Conservation (phyloP, 2,797 vertebrate genomes). For the Schizothorax lantsangensis region DNA sequence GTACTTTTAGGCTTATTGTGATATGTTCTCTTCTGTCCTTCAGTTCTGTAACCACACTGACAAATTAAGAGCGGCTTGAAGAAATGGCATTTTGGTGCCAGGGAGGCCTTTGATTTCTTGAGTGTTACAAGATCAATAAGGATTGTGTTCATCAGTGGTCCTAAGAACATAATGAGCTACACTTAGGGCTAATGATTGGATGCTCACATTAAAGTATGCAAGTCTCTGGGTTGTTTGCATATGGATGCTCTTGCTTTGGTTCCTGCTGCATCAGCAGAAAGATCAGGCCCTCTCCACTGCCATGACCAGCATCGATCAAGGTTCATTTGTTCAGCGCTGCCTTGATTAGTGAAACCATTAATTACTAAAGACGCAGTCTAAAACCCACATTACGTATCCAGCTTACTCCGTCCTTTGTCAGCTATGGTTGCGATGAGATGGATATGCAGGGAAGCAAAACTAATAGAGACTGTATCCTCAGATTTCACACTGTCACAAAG, state of each 20-base stretch:
- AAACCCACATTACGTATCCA: slow-evolving; percentile 35
- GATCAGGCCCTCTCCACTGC: slow-evolving; percentile 60
- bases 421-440: background rate
- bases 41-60: slow-evolving; percentile 1
- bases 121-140: slow-evolving; percentile 75
- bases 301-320: slow-evolving; percentile 72
- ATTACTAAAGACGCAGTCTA: slow-evolving; percentile 53
- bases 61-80: slow-evolving; percentile 19
- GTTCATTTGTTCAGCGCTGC: slow-evolving; percentile 74
- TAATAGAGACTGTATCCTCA: slow-evolving; percentile 25
- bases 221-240: slow-evolving; percentile 63
- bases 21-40: slow-evolving; percentile 18
- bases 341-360: slow-evolving; percentile 71
- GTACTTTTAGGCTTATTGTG: background rate
- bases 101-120: slow-evolving; percentile 65
- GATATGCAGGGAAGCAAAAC: slow-evolving; percentile 45
- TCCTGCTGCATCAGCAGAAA: slow-evolving; percentile 76
- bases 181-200: slow-evolving; percentile 78
- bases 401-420: background rate
- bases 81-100: slow-evolving; percentile 56
- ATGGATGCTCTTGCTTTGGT: slow-evolving; percentile 67
- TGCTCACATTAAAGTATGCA: slow-evolving; percentile 64
- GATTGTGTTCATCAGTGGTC: slow-evolving; percentile 75
- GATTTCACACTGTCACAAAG: slow-evolving; percentile 62
- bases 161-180: slow-evolving; percentile 79